A percentile compares a stretch with the other conserved stretches of the same genome.
These are phyloP conservation scores for Symphodus melops DNA, from an alignment of 2,113 vertebrate genomes.

Conservation along the genomic window DNA sequence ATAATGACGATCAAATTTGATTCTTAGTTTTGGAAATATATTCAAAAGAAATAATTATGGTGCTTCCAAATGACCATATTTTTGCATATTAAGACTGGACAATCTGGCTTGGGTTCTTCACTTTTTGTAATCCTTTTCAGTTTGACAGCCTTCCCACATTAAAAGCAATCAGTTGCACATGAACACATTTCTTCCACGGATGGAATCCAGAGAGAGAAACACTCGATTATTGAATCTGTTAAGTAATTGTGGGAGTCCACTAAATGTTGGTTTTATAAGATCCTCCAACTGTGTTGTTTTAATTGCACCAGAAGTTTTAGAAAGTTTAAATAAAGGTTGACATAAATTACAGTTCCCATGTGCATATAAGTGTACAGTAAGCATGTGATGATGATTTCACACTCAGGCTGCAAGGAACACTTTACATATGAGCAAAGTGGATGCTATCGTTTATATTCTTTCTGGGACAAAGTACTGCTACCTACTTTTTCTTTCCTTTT, in stretches of 20 bases:
- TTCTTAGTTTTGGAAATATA: too few relatives aligned
- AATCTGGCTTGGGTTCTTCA: too few relatives aligned
- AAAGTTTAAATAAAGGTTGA: neutral
- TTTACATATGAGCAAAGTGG: slow-evolving; percentile 21
- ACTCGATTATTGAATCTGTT: slow-evolving; percentile 17
- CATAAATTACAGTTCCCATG: too few relatives aligned
- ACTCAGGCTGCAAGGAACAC: slow-evolving; percentile 1
- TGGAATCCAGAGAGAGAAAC: slow-evolving; percentile 13
- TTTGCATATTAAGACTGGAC: too few relatives aligned
- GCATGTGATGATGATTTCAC: slow-evolving; percentile 25
- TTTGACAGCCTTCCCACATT: slow-evolving; percentile 28
- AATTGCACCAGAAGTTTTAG: too few relatives aligned
- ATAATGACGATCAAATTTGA: too few relatives aligned
- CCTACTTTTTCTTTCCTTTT: neutral
- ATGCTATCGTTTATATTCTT: slow-evolving; percentile 27
- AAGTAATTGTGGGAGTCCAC: slow-evolving; percentile 9
- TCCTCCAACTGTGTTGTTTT: too few relatives aligned
- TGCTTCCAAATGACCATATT: too few relatives aligned
- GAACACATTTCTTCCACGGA: slow-evolving; percentile 8
- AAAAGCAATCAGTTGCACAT: slow-evolving; percentile 49
- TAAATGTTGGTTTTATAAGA: neutral
- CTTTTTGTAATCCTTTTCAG: too few relatives aligned
- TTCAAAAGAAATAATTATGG: too few relatives aligned
- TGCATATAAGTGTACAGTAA: too few relatives aligned
- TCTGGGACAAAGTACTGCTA: slow-evolving; percentile 3